Evolutionary conservation across 2,888 invertebrate species (phyloP), one percentile per base, ranked within the genome.

Genomic region (Drepana falcataria): DNA sequence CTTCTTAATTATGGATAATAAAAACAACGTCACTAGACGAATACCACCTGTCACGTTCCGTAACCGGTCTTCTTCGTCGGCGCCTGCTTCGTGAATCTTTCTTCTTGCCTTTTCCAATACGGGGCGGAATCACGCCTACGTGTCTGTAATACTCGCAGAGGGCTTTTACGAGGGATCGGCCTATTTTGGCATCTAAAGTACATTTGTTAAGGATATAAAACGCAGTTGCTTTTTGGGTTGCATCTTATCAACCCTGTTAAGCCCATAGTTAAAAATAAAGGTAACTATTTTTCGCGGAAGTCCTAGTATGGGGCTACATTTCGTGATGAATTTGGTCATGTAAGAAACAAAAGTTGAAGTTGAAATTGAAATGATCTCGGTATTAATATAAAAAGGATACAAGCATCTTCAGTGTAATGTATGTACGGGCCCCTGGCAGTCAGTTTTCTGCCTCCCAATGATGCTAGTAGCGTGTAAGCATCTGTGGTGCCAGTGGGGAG

Each of bases 391-490:
- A 49, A 79, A 87, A 96, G 96, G 96, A 96, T 96, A 98, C 98
- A 99, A 66, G 96, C 95, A 70, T 98, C 98, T 91, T 98, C 98
- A 47, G 96, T 98, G 79, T 98, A 99, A 41, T 97, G 95, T 55
- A 96, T 92, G 56, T 95, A 92, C 1, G 94, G 94, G 53, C 95
- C 93, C 2, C 93, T 92, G 51, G 94, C 93, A 53, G 94, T 93
- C 21, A 95, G 85, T 72, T 93, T 93, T 71, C 97, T 96, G n/a
- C 98, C 98, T 69, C 95, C 96, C 91, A 98, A 94, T 6, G 98
- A 98, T 0, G 97, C 96, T 77, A 98, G 95, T 68, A 98, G 85
- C 0, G 97, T 96, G 86, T 98, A 99, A 55, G 96, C 96, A 83
- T 98, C 91, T 1, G 81, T 71, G 48, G 95, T 95, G 66, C 95